These are phyloP conservation scores for Macrotis lagotis DNA, from an alignment of 2,113 vertebrate genomes.

Conservation along the genomic window DNA sequence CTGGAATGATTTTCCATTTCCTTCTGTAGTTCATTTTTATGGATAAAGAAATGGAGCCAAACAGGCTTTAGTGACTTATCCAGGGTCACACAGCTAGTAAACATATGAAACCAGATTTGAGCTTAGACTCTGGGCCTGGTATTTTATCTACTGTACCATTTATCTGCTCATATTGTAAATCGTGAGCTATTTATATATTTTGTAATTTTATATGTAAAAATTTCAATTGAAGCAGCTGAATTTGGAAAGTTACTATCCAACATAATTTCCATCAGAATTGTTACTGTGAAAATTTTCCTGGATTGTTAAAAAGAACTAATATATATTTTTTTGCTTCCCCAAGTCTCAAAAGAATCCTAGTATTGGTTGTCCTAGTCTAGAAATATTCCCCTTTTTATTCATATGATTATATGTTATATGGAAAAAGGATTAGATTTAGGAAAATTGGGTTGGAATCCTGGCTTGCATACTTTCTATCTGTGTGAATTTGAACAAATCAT, in stretches of 20 bases:
- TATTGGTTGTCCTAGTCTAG: slow-evolving; percentile 37
- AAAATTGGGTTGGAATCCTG: not conserved
- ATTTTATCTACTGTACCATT: no score
- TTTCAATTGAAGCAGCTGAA: not conserved
- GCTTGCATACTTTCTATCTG: not conserved
- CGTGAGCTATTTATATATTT: not conserved
- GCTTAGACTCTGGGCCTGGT: no score
- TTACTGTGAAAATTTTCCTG: slow-evolving; percentile 39
- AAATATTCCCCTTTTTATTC: slow-evolving; percentile 49
- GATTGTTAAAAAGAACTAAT: slow-evolving; percentile 27
- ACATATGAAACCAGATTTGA: no score
- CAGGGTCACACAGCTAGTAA: no score
- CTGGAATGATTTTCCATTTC: no score
- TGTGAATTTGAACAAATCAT: slow-evolving; percentile 17
- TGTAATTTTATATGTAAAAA: not conserved
- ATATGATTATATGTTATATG: slow-evolving; percentile 5
- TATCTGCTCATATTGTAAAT: not conserved
- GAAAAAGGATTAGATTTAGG: not conserved
- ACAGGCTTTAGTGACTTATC: no score
- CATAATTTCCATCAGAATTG: not conserved
- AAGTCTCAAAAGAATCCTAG: slow-evolving; percentile 3
- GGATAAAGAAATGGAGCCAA: no score
- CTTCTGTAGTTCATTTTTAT: no score
- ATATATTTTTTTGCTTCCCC: not conserved
- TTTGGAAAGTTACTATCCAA: not conserved